Conservation (phyloP, 2,113 vertebrate genomes). For the Macroglossus sobrinus region DNA sequence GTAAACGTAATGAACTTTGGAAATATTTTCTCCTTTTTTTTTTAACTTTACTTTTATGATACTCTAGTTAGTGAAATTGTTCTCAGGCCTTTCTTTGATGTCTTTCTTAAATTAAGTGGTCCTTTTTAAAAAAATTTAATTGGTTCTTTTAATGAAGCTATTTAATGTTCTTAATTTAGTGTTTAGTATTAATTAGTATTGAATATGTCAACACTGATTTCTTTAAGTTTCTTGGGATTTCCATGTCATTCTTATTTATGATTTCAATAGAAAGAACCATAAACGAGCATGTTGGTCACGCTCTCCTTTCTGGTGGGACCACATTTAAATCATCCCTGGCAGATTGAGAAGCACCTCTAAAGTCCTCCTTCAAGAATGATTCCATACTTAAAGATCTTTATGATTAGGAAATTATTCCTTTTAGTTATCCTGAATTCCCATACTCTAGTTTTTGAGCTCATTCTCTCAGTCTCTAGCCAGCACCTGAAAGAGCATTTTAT, state of each 20-base stretch:
- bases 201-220: neutral
- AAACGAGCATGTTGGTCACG: neutral
- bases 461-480: neutral
- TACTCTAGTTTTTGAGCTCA: neutral
- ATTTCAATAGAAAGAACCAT: neutral
- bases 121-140: neutral
- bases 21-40: neutral
- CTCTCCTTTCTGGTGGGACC: neutral
- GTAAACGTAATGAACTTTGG: neutral
- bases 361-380: neutral
- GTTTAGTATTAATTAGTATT: neutral
- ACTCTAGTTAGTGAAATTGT: conserved; percentile 21
- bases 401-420: neutral
- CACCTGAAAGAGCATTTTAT: neutral
- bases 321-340: neutral
- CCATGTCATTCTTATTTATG: neutral
- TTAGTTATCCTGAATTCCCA: neutral
- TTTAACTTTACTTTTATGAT: neutral
- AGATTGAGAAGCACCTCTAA: conserved; percentile 29
- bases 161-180: conserved; percentile 4
- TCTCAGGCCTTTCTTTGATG: neutral
- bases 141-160: neutral
- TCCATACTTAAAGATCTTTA: neutral
- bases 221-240: conserved; percentile 29
- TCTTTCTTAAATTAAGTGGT: conserved; percentile 24